These are phyloP conservation scores for Gallinago solitaria DNA, from an alignment of 2,797 vertebrate genomes.

Conservation along the genomic window DNA sequence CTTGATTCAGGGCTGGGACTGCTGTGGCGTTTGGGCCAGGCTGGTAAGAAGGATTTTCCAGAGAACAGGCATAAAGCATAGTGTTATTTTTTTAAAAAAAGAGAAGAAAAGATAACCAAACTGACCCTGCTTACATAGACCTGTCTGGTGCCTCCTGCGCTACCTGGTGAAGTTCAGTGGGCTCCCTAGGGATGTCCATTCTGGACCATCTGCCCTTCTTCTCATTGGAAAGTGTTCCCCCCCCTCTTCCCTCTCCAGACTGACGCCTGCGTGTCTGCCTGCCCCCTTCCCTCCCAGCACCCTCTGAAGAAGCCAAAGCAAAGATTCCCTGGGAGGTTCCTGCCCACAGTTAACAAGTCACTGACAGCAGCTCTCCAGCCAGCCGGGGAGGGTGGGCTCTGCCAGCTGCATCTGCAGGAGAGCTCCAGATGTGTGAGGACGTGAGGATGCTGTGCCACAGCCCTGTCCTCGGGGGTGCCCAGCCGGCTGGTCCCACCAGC, in stretches of 20 bases:
- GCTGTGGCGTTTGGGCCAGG: background rate
- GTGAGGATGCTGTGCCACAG: background rate
- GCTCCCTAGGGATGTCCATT: background rate
- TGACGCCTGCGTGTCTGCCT: background rate
- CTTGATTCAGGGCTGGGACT: background rate
- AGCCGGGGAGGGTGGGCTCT: background rate
- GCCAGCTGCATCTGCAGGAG: background rate
- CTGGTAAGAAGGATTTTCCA: background rate
- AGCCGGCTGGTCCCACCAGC: background rate
- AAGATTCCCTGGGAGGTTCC: background rate
- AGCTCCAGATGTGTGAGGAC: constrained; percentile 52
- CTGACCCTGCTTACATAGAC: background rate
- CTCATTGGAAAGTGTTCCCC: background rate
- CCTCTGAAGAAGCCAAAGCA: background rate
- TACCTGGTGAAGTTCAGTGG: background rate
- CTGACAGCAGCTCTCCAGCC: constrained; percentile 1
- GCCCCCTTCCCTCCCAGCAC: background rate
- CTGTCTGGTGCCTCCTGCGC: background rate
- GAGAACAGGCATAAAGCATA: background rate
- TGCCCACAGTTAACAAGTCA: background rate
- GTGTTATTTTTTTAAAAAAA: background rate
- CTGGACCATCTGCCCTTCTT: background rate
- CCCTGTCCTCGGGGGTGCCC: background rate
- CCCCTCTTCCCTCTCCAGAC: background rate
- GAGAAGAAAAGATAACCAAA: background rate